Evolutionary conservation across 2,113 vertebrate genomes (phyloP), one percentile per base, ranked within the genome.

Genomic region (Scolopax mira): DNA sequence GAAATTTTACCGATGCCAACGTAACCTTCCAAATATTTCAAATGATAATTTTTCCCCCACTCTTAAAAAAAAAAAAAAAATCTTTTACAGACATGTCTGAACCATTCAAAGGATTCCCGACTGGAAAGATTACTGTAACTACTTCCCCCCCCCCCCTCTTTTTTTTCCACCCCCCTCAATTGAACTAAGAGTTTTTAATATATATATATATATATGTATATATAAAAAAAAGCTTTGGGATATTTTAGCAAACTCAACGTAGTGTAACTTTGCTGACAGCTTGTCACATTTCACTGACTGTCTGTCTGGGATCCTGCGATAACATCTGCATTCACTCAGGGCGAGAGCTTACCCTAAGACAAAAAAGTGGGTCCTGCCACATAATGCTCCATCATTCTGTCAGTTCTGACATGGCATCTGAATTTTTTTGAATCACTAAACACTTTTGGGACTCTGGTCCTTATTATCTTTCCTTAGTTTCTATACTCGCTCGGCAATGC

Each of bases 321-420:
- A 99, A 99, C 99, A 99, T 99, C 99, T 99, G 99, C 98, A 99
- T 99, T 99, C 99, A 99, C 99, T 99, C 98, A 98, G 98, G 98
- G 98, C 95, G 74, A 98, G 98, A 97, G 99, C 98, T 98, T 99
- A 99, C 98, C 98, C 98, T 92, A 97, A 98, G 98, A 99, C 98
- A 98, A 97, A 98, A 98, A 98, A 98, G 97, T 97, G 89, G 97
- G 98, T 98, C 98, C 98, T 98, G 98, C 98, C 98, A 98, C 92
- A 97, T 98, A 98, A 98, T 96, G 98, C 97, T 98, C 98, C 98
- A 98, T 98, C 98, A 98, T 98, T 97, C 98, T 98, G 98, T 98
- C 98, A 98, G 97, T 98, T 98, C 97, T 98, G 98, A 98, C 98
- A 98, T 98, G 98, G 98, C 98, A 98, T 98, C 98, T 98, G 98